Base-by-base conservation (phyloP, 92 coral and sea anemone species). In the Blastomussa wellsi region DNA sequence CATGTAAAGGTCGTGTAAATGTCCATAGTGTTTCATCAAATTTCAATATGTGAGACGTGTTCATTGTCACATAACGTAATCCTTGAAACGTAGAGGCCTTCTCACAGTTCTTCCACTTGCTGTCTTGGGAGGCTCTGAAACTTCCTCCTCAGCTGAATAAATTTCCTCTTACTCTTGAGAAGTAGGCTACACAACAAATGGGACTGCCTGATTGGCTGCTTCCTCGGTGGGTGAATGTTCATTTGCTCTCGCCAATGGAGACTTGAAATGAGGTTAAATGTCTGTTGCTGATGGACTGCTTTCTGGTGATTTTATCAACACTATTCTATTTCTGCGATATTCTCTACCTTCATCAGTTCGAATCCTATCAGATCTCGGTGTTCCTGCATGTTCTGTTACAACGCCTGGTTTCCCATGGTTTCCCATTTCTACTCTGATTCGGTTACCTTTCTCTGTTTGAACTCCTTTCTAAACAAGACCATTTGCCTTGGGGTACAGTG, bases 341-440 rank as follows among this genome's bases (percentile, higher is more conserved):
- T 82, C 79, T 20, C 79, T 62, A 0, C 86, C 67, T 71, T 74
- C 87, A 74, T 84, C 81, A 84, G 71, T 84, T 59, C 69, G 35
- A 35, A 68, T 48, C 38, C 78, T 73, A 82, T 37, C 14, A 12
- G 62, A 82, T 82, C 86, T 82, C 29, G 86, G 86, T 37, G 86
- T 82, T 82, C 55, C 88, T 22, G 53, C 83, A 64, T 64, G 65
- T 29, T 75, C 59, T 17, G 52, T 78, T 16, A 67, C 84, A 28
- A 66, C 38, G 16, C 78, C 84, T 32, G 84, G 84, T 78, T 67
- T 67, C 78, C 78, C 20, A 22, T 12, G 35, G 39, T 47, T 48
- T 44, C 81, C 65, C 67, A 32, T 86, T 84, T 41, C 62, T 5
- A 76, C 72, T 76, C 59, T 84, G 39, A 73, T 73, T 19, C 37